Percentiles rank a stretch among this genome's conserved stretches.
Evolutionary conservation across 2,113 vertebrate genomes (phyloP).

Genomic region (Petromus typicus): DNA sequence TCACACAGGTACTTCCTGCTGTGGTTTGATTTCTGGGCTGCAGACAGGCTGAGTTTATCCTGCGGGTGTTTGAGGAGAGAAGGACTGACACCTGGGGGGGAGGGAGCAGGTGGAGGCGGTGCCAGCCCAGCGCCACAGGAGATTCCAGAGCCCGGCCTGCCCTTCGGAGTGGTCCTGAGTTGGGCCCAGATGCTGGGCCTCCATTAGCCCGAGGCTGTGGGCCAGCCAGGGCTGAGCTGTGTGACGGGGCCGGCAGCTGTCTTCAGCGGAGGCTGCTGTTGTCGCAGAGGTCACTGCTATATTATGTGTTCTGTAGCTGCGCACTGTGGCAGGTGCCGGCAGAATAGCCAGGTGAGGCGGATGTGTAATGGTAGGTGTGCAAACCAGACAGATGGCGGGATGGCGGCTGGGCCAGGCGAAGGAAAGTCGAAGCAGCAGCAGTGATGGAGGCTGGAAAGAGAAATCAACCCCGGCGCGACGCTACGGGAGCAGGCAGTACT

Average conservation of each 20-base stretch:
- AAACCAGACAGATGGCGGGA: background rate
- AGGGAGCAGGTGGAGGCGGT: background rate
- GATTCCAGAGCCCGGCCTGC: accelerated
- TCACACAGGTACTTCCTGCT: background rate
- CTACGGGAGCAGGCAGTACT: background rate
- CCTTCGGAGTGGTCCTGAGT: background rate
- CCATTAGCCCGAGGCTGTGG: background rate
- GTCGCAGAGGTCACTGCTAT: accelerated
- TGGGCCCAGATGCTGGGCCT: background rate
- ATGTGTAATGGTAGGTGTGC: background rate
- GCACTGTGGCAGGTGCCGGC: background rate
- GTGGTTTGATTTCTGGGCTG: background rate
- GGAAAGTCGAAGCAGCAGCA: background rate
- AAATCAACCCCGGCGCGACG: background rate
- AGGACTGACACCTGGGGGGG: background rate
- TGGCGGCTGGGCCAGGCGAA: background rate
- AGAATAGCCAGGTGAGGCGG: background rate
- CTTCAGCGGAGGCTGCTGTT: background rate
- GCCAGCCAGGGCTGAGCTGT: background rate
- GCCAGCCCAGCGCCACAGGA: background rate
- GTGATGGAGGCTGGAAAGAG: background rate
- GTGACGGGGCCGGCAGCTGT: background rate
- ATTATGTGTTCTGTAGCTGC: background rate
- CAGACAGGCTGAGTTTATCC: background rate
- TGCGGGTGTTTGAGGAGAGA: background rate